Percentiles rank a stretch among this genome's conserved stretches.
Conservation (phyloP, 2,888 invertebrate species). For the Psylliodes chrysocephalus region DNA sequence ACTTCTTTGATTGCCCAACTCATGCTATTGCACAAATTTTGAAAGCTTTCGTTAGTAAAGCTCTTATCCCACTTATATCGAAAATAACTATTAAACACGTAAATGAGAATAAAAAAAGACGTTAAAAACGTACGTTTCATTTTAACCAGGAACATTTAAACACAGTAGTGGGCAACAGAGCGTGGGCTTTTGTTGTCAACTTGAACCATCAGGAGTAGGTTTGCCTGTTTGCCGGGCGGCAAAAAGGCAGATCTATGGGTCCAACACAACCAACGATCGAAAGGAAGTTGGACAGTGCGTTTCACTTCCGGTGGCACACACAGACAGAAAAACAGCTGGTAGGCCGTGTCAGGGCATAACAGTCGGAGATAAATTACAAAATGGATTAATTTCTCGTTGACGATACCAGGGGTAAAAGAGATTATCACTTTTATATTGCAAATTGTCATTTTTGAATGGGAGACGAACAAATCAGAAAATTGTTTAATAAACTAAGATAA, state of each 20-base stretch:
- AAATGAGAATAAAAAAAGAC: too few relatives aligned
- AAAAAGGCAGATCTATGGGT: neutral
- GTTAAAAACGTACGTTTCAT: too few relatives aligned
- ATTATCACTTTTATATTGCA: too few relatives aligned
- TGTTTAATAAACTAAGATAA: too few relatives aligned
- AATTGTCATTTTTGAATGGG: too few relatives aligned
- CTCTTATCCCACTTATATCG: too few relatives aligned
- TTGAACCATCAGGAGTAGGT: neutral
- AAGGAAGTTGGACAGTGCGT: slow-evolving; percentile 1
- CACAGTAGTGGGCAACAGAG: neutral
- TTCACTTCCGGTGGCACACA: neutral
- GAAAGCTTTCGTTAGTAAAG: too few relatives aligned
- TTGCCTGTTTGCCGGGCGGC: neutral
- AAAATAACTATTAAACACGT: too few relatives aligned
- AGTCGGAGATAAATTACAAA: slow-evolving; percentile 9
- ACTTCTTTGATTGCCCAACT: too few relatives aligned
- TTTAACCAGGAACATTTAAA: too few relatives aligned
- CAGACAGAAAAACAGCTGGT: slow-evolving; percentile 20
- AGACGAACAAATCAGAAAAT: too few relatives aligned
- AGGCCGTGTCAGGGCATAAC: slow-evolving; percentile 16
- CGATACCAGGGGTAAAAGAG: neutral
- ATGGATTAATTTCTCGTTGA: neutral
- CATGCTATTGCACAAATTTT: too few relatives aligned
- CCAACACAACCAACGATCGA: neutral
- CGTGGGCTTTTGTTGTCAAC: neutral